Evolutionary conservation across 2,888 invertebrate species (phyloP).

Genomic region (Agonopterix alstromeriana): DNA sequence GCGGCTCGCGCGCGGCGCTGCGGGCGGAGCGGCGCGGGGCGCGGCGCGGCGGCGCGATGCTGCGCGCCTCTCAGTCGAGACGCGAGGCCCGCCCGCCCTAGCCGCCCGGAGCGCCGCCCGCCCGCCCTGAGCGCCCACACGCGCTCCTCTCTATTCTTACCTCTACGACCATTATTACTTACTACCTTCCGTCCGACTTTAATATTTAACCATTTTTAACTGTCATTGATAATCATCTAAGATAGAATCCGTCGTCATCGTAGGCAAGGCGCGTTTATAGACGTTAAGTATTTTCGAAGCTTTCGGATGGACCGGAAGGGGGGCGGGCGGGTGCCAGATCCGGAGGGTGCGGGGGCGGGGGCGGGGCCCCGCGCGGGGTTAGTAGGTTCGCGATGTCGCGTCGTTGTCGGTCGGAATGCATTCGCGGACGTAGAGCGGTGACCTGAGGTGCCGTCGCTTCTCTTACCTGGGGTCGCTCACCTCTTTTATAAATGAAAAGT

Average conservation of each 20-base stretch:
- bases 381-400: conserved; percentile 75
- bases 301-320: conserved; percentile 68
- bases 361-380: conserved; percentile 71
- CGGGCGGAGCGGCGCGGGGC: conserved; percentile 29
- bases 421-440: conserved; percentile 74
- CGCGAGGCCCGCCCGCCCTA: conserved; percentile 77
- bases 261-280: conserved; percentile 55
- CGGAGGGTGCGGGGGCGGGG: conserved; percentile 32
- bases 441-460: conserved; percentile 69
- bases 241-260: conserved; percentile 32
- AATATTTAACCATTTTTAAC: conserved; percentile 23
- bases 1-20: conserved; percentile 39
- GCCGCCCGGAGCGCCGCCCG: conserved; percentile 59
- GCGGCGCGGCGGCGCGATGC: conserved; percentile 78
- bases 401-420: conserved; percentile 74
- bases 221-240: conserved; percentile 23
- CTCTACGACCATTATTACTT: conserved; percentile 37
- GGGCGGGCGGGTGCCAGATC: conserved; percentile 23
- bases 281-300: conserved; percentile 66
- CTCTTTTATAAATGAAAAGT: conserved; percentile 39
- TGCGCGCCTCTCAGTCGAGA: conserved; percentile 82
- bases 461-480: conserved; percentile 66
- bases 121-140: conserved; percentile 45
- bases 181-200: conserved; percentile 33
- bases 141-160: conserved; percentile 41